Evolutionary conservation across 2,797 vertebrate genomes (phyloP).

Genomic region (Pipistrellus kuhlii): DNA sequence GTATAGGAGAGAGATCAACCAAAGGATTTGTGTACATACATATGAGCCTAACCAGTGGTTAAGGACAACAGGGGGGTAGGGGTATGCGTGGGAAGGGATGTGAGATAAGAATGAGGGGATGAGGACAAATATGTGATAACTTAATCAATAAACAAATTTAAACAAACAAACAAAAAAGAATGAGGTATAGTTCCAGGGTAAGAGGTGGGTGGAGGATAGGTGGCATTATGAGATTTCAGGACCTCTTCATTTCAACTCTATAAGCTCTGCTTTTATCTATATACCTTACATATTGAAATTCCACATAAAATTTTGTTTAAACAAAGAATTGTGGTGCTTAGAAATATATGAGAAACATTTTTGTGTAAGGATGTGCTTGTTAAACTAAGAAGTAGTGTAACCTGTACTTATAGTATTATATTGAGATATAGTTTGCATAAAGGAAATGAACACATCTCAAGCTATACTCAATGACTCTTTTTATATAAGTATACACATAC

Average conservation of each 20-base stretch:
- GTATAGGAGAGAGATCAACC: too few species aligned
- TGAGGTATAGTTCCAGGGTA: too few species aligned
- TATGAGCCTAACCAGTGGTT: too few species aligned
- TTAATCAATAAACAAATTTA: too few species aligned
- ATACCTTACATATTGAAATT: not conserved
- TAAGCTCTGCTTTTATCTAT: not conserved
- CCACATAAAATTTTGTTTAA: not conserved
- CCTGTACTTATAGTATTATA: not conserved
- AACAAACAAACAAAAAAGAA: not conserved
- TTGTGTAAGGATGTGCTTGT: not conserved
- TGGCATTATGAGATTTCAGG: too few species aligned
- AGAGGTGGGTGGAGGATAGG: not conserved
- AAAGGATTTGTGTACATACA: too few species aligned
- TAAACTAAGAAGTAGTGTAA: not conserved
- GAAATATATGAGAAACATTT: slow-evolving; percentile 46
- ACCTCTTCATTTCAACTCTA: not conserved
- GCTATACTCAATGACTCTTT: not conserved
- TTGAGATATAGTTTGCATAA: slow-evolving; percentile 31
- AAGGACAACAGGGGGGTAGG: too few species aligned
- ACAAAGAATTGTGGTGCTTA: not conserved
- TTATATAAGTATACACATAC: not conserved
- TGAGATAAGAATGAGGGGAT: too few species aligned
- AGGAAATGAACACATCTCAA: not conserved
- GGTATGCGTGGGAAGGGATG: too few species aligned
- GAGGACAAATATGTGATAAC: too few species aligned